These are phyloP conservation scores for Eufriesea mexicana DNA, from an alignment of 1,140 invertebrate genomes.

Conservation along the genomic window DNA sequence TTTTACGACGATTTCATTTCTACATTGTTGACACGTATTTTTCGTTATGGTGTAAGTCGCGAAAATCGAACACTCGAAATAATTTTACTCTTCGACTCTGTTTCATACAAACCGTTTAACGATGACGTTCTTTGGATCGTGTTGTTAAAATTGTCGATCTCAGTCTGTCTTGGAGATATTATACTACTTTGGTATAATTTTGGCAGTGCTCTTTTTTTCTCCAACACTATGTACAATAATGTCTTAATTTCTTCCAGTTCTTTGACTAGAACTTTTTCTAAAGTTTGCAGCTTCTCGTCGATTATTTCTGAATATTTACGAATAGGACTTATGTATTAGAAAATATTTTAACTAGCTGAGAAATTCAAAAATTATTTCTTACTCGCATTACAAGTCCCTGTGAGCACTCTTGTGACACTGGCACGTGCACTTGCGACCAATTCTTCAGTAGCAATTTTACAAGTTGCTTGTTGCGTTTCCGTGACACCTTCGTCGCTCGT, in stretches of 20 bases:
- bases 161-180: constrained; percentile 53
- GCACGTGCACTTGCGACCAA: constrained; percentile 80
- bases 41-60: background rate
- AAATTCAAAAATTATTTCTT: constrained; percentile 45
- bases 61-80: background rate
- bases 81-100: background rate
- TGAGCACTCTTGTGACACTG: constrained; percentile 79
- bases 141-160: constrained; percentile 65
- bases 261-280: constrained; percentile 58
- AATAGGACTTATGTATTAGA: background rate
- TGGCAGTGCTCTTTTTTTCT: background rate
- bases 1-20: background rate
- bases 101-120: constrained; percentile 58
- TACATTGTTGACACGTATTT: background rate
- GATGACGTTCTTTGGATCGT: constrained; percentile 49
- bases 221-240: constrained; percentile 32
- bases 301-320: constrained; percentile 64
- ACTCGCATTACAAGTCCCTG: constrained; percentile 80
- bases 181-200: background rate
- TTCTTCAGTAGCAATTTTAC: constrained; percentile 79
- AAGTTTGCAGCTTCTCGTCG: constrained; percentile 59
- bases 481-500: constrained; percentile 66
- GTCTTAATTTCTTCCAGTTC: constrained; percentile 57
- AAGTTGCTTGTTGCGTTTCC: constrained; percentile 78
- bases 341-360: background rate